Evolutionary conservation across 2,888 invertebrate species (phyloP), one percentile per base, ranked within the genome.

Genomic region (Zele albiditarsus): DNA sequence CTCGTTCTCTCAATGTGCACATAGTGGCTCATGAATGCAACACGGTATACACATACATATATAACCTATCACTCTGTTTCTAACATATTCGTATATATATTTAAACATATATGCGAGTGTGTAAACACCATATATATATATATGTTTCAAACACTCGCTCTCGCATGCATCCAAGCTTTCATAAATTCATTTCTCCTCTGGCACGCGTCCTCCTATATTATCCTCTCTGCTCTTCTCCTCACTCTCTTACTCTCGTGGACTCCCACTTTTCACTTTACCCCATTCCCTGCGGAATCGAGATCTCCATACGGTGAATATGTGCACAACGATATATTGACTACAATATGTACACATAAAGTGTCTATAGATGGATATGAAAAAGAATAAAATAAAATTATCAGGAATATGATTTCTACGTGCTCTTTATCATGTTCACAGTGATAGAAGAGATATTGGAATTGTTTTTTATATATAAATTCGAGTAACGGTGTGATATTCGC

Each of bases 111-210:
- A 60, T 60, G 25, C 27, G 4, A 8, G 14, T 60, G 28, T 6
- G 12, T 3, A 28, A 60, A 16, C 16, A 16, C 6, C 3, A n/a
- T 6, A 60, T 60, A 28, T 2, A 60, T 60, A 31, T 25, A 58
- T n/a, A 0, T 31, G 10, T 33, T 70, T 58, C 58, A 57, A 66
- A 58, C 66, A 42, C 27, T 60, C 60, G 31, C 31, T 46, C 14
- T 27, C 20, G 58, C 53, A 62, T 53, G 38, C 65, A n/a, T 20
- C 20, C 33, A 14, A 46, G 63, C 49, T 53, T 57, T 65, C 69
- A 69, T 74, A 74, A 74, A 74, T 69, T 66, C 65, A 62, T 67
- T 68, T 67, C 49, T 78, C 73, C 62, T 70, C 67, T 72, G 63
- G 71, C 68, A 68, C 72, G 33, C 75, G 70, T 49, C 53, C 74